Base-by-base conservation (phyloP, 2,888 invertebrate genomes). In the Drosophila recens region DNA sequence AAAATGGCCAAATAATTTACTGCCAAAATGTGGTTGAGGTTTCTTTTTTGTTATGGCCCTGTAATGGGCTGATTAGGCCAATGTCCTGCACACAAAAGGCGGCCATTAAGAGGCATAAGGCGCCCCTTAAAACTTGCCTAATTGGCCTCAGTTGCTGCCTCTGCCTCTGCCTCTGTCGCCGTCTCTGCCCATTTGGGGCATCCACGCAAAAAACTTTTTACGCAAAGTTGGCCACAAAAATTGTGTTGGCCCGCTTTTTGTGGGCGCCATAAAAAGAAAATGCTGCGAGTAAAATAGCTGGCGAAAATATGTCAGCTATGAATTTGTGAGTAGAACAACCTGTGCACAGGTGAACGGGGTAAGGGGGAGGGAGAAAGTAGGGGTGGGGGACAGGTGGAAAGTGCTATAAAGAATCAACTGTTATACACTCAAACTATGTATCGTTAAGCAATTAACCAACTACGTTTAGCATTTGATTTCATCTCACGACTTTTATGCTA, bases 1-100 rank as follows among this genome's bases (percentile, higher is more conserved):
- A 63, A 63, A 83, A 86, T 83, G 57, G 69, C 74, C 62, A 61
- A 83, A 80, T 83, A 83, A 83, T 82, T 78, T 68, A 70, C 74
- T 59, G 34, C 11, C 51, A 45, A 46, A 15, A 20, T 36, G 20
- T 23, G 48, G 23, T 42, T 64, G 20, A 33, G 45, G 51, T 34
- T 56, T 33, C 49, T 61, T 34, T 63, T 36, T 27, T 30, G 11
- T 17, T 71, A 11, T 5, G 15, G 38, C 48, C 46, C 23, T 56
- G 27, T 27, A 6, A 27, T 27, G 5, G 20, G 82, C 68, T 80
- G 86, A 80, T 86, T 80, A 80, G 82, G 78, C 71, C 73, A 63
- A 61, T 56, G 71, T 78, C 51, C 62, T 66, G 68, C 33, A 53
- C 80, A 80, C 78, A 79, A 79, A 78, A 77, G 78, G 63, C 72